Evolutionary conservation across 64 coral and sea anemone species (phyloP).

Genomic region (Pocillopora verrucosa): DNA sequence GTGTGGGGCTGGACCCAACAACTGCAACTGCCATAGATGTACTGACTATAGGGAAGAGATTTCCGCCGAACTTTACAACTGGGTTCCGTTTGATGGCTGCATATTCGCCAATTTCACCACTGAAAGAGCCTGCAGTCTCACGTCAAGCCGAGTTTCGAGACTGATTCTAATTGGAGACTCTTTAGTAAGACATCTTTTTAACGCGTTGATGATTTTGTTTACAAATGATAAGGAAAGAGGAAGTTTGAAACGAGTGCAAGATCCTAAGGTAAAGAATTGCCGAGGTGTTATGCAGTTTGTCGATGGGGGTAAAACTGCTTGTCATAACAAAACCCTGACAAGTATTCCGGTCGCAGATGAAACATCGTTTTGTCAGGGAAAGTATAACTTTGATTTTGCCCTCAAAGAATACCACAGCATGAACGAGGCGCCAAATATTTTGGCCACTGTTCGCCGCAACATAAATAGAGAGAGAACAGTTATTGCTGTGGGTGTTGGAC

Average conservation of each 20-base stretch:
- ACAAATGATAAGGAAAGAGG: constrained; percentile 45
- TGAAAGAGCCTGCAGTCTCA: constrained; percentile 49
- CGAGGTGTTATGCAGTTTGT: constrained; percentile 81
- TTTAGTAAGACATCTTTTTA: constrained; percentile 65
- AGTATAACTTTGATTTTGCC: constrained; percentile 14
- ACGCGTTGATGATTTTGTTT: constrained; percentile 68
- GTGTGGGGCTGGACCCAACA: constrained; percentile 21
- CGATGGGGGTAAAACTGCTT: constrained; percentile 49
- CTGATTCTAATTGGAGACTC: constrained; percentile 72
- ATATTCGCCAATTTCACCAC: constrained; percentile 50
- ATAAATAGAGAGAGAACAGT: constrained; percentile 43
- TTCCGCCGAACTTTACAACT: constrained; percentile 56
- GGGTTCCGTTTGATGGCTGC: constrained; percentile 41
- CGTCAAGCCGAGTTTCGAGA: constrained; percentile 31
- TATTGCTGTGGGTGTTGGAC: constrained; percentile 51
- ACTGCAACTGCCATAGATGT: constrained; percentile 53
- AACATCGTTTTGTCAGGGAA: constrained; percentile 51
- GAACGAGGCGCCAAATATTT: constrained; percentile 4
- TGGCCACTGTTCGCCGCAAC: constrained; percentile 24
- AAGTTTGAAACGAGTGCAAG: constrained; percentile 2
- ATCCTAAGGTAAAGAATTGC: constrained; percentile 8
- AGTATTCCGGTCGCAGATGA: background rate
- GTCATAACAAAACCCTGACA: constrained; percentile 45
- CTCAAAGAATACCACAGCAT: constrained; percentile 50
- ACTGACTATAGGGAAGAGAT: constrained; percentile 56